These are phyloP conservation scores for Salticus scenicus DNA, from an alignment of 2,888 invertebrate species.

Conservation along the genomic window DNA sequence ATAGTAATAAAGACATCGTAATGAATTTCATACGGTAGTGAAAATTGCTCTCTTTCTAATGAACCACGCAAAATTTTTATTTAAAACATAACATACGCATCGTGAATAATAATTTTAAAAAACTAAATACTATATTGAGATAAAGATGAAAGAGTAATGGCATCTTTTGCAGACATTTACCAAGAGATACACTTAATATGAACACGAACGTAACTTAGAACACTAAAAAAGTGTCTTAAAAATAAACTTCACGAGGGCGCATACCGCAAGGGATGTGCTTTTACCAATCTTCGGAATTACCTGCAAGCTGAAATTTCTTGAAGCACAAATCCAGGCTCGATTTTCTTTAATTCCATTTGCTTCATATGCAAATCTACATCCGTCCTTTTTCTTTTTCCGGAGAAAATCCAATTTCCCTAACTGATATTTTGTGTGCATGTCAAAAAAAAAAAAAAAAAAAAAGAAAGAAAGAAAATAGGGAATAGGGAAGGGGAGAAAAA, in stretches of 20 bases:
- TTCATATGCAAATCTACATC: conserved; percentile 4
- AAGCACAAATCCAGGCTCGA: neutral
- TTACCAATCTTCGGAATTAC: neutral
- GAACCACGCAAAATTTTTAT: too few relatives aligned
- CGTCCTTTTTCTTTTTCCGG: neutral
- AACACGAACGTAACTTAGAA: too few relatives aligned
- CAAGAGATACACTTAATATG: neutral
- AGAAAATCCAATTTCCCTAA: conserved; percentile 56
- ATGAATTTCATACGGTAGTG: too few relatives aligned
- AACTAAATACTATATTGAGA: too few relatives aligned
- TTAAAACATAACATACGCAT: too few relatives aligned
- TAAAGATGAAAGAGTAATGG: neutral
- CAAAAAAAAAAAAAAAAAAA: conserved; percentile 18
- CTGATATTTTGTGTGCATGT: conserved; percentile 52
- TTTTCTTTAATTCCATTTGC: neutral
- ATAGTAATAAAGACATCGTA: too few relatives aligned
- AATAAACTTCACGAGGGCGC: neutral
- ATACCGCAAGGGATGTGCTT: neutral
- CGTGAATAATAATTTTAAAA: too few relatives aligned
- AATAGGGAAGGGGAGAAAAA: conserved; percentile 28
- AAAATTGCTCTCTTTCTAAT: too few relatives aligned
- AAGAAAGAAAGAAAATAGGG: conserved; percentile 44
- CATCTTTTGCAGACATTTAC: conserved; percentile 1
- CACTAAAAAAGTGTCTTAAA: neutral
- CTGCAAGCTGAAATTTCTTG: neutral